Evolutionary conservation across 2,888 invertebrate species (phyloP), one percentile per base, ranked within the genome.

Genomic region (Seira musarum): DNA sequence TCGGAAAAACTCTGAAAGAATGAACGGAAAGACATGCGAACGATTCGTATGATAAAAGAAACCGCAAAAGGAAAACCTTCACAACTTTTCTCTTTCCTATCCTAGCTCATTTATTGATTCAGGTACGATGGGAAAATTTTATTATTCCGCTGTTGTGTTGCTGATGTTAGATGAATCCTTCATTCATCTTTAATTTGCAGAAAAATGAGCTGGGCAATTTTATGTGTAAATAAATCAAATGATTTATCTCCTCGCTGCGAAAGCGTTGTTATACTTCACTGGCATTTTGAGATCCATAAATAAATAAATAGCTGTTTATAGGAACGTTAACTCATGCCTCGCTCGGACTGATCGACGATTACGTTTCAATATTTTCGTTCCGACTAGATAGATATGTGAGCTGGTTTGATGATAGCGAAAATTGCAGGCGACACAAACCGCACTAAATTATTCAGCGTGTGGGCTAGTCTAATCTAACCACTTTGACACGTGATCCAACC

Each of bases 241-340:
- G 10, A 13, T 60, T 60, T 60, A 60, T 60, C 60, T 60, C 60
- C 5, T 8, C n/a, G 8, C 19, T 15, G 22, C 6, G 21, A 60
- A 60, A 19, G 22, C 19, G 21, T 21, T 5, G 60, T 10, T 60
- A 8, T 21, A 21, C 22, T 21, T 13, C 60, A 60, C 60, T 60
- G 60, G 60, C 60, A 60, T 60, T 60, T 60, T 60, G 60, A 60
- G 60, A 60, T 60, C 60, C 60, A 60, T 60, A 21, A 60, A 60
- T 60, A 21, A 21, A 21, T 60, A 60, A 60, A 60, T 19, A 13
- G n/a, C 6, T 8, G 40, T 40, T 40, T 40, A 40, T 13, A 40
- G 40, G 40, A 40, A 40, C 40, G 6, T 40, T 40, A 8, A 40
- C 13, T 40, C 13, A 40, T 40, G 40, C 40, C 40, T 40, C 40